phyloP scores from a whole-genome alignment of 2,113 vertebrate genomes.

The Cyrtonyx montezumae region DNA sequence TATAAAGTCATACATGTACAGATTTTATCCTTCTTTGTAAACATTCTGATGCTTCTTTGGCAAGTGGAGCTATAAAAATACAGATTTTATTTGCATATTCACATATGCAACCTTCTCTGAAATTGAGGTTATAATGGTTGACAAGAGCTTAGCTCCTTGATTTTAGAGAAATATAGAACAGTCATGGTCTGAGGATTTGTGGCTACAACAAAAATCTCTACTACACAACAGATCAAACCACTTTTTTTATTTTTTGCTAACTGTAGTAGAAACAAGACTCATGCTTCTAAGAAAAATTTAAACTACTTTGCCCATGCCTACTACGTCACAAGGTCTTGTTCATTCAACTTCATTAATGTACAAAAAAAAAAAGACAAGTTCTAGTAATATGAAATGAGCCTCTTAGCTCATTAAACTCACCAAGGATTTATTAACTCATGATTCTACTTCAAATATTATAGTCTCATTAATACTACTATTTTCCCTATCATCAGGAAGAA shows the following conservation, averaged over 20 bases:
- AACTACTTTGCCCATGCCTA: background rate
- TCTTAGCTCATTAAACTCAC: background rate
- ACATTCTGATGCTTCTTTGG: background rate
- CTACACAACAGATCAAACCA: background rate
- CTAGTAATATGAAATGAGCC: background rate
- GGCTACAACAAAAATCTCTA: background rate
- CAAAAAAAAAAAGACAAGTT: background rate
- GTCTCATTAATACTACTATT: background rate
- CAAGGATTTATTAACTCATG: background rate
- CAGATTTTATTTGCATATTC: background rate
- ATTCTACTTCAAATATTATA: background rate
- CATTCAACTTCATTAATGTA: background rate
- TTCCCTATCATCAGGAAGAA: background rate
- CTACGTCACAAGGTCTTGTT: background rate
- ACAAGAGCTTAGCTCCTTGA: background rate
- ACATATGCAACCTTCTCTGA: background rate
- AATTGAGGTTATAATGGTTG: background rate
- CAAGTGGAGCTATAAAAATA: constrained; percentile 5
- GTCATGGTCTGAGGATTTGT: background rate
- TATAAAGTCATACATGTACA: constrained; percentile 7
- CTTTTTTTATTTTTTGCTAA: background rate
- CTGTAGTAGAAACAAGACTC: background rate
- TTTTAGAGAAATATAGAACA: background rate
- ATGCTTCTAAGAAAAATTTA: background rate
- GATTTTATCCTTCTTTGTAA: background rate